Evolutionary conservation across 2,888 invertebrate species (phyloP), one percentile per base, ranked within the genome.

Genomic region (Nudaria mundana): DNA sequence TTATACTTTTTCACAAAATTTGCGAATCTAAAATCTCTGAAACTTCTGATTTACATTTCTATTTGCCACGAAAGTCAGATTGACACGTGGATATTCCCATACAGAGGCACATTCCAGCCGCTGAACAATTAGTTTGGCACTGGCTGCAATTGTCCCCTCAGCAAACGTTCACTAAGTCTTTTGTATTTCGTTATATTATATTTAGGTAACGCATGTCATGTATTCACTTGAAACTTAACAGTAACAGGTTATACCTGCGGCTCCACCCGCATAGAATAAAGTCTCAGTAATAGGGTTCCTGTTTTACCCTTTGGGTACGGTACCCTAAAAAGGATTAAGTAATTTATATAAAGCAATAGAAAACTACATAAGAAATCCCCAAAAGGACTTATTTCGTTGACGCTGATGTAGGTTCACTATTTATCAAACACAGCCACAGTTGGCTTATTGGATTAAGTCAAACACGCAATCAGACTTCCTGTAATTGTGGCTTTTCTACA

Each of bases 121-220:
- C 66, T 71, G 67, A 71, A 65, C 76, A 77, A 77, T 76, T 76
- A 76, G 57, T 53, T 47, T 47, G 48, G 58, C 52, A 56, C 63
- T 56, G 58, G 49, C 56, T 48, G 49, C 63, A 62, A 60, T 64
- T 66, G 65, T 68, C 65, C 59, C n/a, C 64, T 60, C 51, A 55
- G 58, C 58, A 71, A 71, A 71, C 66, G 63, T 64, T 71, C 63
- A 59, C 59, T 43, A 56, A 47, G 41, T 40, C 44, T 71, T 71
- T 71, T 69, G 67, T 40, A 40, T 44, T 34, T 29, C 38, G 39
- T 40, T 41, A 49, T 40, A 20, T 33, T n/a, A n/a, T n/a, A n/a
- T n/a, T n/a, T n/a, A n/a, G n/a, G n/a, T n/a, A 40, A 50, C 44
- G 35, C 44, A 52, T 39, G 26, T n/a, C 43, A 39, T 34, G 29